Evolutionary conservation across 2,797 vertebrate species (phyloP).

Genomic region (Cossypha polioptera): DNA sequence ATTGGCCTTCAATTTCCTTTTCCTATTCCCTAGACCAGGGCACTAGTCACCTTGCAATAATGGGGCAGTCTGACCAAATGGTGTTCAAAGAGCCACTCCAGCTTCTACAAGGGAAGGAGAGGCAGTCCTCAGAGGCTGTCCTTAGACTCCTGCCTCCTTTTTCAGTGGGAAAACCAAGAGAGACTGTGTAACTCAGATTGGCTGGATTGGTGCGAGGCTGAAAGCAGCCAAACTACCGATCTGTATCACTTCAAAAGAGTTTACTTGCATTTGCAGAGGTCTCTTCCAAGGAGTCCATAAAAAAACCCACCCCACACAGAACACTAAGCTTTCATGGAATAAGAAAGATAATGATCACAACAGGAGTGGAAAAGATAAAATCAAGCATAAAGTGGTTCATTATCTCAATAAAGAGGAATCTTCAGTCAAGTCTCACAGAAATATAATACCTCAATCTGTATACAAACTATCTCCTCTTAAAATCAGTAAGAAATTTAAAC

Average conservation of each 20-base stretch:
- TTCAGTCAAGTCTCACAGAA: background rate
- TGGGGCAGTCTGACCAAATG: background rate
- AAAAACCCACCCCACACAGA: background rate
- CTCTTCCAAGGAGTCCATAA: background rate
- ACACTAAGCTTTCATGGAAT: background rate
- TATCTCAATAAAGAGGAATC: background rate
- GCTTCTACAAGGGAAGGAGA: background rate
- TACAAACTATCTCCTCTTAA: background rate
- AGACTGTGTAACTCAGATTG: background rate
- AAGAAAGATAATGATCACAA: background rate
- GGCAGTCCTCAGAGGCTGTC: background rate
- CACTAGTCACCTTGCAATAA: background rate
- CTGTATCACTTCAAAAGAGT: background rate
- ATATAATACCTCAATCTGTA: background rate
- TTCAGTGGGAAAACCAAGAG: background rate
- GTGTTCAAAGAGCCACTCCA: background rate
- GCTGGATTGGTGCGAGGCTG: accelerated
- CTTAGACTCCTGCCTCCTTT: background rate
- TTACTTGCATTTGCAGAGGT: background rate
- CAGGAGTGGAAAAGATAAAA: background rate
- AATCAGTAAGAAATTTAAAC: background rate
- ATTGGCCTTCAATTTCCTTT: background rate
- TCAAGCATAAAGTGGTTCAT: background rate
- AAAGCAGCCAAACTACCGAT: background rate
- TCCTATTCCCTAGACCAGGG: background rate